Base-by-base conservation (phyloP, 2,888 invertebrate genomes). In the Andrena fulva region DNA sequence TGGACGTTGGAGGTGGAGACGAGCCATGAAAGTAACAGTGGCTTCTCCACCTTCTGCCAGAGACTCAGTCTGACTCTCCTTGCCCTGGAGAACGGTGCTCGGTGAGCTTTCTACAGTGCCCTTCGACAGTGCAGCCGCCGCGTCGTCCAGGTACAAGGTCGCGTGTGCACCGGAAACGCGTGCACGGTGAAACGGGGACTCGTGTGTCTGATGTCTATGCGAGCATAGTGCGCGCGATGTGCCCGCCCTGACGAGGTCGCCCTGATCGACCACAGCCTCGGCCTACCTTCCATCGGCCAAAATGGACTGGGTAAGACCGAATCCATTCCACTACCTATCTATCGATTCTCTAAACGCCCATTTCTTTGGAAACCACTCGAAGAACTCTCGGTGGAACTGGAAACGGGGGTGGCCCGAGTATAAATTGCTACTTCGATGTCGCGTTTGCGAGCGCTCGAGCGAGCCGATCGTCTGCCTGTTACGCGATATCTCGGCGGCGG, bases 21-120 rank as follows among this genome's bases (percentile, higher is more conserved):
- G 92, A 91, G 91, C 92, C 92, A 93, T 92, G 93, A 93, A 93
- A 93, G 93, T 93, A 93, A 93, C 92, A 93, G 93, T 92, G 91
- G 87, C 84, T 86, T 86, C 85, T 82, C 87, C 52, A 68, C 31
- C 66, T 62, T 70, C 69, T 50, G 54, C 6, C 20, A 60, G 63
- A 70, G 64, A 20, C 52, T 74, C 81, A 84, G 85, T 85, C 80
- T 75, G 63, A 12, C 52, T 72, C 80, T 81, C 68, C 66, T 82
- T 75, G 67, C 62, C 35, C 71, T 69, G 77, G 82, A 74, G 84
- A 85, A 88, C 87, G 82, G 81, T 80, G 50, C 62, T 67, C 48
- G 24, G 27, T 56, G 66, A 54, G 62, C 50, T 62, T 29, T 52
- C 48, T 7, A 20, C 54, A 20, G 70, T 75, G 79, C 63, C 71